A percentile compares a stretch with the other conserved stretches of the same genome.
phyloP scores from a whole-genome alignment of 2,888 invertebrate genomes.

The Hypselothyrea guttata region DNA sequence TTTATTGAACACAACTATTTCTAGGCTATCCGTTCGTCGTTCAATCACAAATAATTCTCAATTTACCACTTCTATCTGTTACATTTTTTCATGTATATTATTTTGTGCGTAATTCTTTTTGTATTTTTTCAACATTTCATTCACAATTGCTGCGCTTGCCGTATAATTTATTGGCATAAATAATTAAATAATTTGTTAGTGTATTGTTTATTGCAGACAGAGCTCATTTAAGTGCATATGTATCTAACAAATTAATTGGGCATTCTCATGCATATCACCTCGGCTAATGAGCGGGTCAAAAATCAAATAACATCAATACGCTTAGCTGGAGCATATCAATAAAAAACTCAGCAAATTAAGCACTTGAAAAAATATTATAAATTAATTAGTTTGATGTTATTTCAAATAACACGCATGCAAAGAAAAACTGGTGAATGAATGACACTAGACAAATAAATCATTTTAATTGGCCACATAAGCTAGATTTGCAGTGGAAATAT shows the following conservation, averaged over 20 bases:
- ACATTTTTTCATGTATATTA: neutral
- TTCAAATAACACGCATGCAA: too few relatives aligned
- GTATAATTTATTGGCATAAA: constrained; percentile 62
- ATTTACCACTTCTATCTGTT: neutral
- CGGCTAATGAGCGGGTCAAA: neutral
- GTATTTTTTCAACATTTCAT: neutral
- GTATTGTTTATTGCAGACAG: constrained; percentile 21
- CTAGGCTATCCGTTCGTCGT: too few relatives aligned
- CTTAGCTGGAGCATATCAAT: too few relatives aligned
- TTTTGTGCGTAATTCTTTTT: neutral
- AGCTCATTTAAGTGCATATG: constrained; percentile 15
- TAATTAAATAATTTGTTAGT: constrained; percentile 48
- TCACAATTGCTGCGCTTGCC: neutral
- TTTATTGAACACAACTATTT: too few relatives aligned
- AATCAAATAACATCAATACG: too few relatives aligned
- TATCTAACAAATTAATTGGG: constrained; percentile 51
- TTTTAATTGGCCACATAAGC: too few relatives aligned
- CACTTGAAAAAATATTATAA: neutral
- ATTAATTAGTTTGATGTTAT: neutral
- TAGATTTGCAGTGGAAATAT: too few relatives aligned
- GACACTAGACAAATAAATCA: too few relatives aligned
- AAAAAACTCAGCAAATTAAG: neutral
- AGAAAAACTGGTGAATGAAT: too few relatives aligned
- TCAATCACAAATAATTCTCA: too few relatives aligned
- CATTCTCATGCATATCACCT: neutral